A percentile compares a stretch with the other conserved stretches of the same genome.
Evolutionary conservation across 2,113 vertebrate species (phyloP).

Genomic region (Aythya baeri): DNA sequence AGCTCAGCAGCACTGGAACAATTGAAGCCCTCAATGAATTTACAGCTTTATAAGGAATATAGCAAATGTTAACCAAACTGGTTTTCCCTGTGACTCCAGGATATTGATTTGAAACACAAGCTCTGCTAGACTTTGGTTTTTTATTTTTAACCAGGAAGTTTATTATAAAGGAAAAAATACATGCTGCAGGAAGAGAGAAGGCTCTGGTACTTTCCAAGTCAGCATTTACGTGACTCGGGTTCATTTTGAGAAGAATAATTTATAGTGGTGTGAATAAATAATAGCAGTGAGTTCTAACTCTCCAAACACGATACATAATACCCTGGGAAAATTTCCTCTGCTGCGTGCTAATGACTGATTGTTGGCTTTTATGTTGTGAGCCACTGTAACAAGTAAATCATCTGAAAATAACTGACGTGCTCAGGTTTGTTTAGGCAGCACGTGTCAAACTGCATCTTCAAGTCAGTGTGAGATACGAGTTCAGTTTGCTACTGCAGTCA

Average conservation of each 20-base stretch:
- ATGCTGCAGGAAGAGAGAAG: slow-evolving; percentile 26
- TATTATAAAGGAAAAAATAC: slow-evolving; percentile 15
- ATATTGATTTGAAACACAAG: slow-evolving; percentile 56
- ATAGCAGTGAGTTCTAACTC: slow-evolving; percentile 56
- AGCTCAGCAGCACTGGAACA: background rate
- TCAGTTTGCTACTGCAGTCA: background rate
- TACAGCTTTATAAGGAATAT: background rate
- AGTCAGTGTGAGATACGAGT: background rate
- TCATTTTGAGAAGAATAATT: slow-evolving; percentile 72
- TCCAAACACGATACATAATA: slow-evolving; percentile 68
- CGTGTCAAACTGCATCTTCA: slow-evolving; percentile 43
- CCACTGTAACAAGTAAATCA: slow-evolving; percentile 46
- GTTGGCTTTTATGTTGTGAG: slow-evolving; percentile 44
- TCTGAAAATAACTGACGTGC: slow-evolving; percentile 33
- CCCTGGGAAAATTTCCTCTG: slow-evolving; percentile 42
- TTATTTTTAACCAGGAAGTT: slow-evolving; percentile 60
- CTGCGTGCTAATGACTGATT: slow-evolving; percentile 19
- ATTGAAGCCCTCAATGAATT: slow-evolving; percentile 19
- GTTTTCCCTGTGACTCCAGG: background rate
- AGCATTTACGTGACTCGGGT: slow-evolving; percentile 69
- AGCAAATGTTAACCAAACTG: slow-evolving; percentile 16
- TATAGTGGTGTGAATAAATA: slow-evolving; percentile 75
- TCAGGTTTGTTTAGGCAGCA: slow-evolving; percentile 47
- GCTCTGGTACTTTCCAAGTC: slow-evolving; percentile 57
- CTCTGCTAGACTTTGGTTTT: slow-evolving; percentile 60